Evolutionary conservation across 2,797 vertebrate genomes (phyloP).

Genomic region (Menidia menidia): DNA sequence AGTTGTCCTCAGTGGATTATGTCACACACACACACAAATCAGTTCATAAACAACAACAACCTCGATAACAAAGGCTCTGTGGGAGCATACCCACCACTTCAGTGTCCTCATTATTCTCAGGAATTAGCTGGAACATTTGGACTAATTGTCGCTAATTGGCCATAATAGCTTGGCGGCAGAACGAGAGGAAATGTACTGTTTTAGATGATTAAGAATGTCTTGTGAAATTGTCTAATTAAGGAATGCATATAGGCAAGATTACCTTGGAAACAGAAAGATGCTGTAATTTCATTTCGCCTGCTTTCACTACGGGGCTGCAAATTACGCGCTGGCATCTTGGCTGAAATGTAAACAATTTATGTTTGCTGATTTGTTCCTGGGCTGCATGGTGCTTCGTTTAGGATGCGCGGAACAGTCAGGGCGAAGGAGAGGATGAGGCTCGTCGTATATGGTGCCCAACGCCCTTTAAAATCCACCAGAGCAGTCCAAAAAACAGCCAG

Average conservation of each 20-base stretch:
- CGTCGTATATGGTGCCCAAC: background rate
- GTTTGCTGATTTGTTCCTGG: slow-evolving; percentile 38
- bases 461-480: slow-evolving; percentile 6
- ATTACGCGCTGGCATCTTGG: slow-evolving; percentile 19
- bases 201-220: slow-evolving; percentile 84
- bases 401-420: slow-evolving; percentile 17
- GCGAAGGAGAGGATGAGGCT: slow-evolving; percentile 3
- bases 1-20: slow-evolving; percentile 26
- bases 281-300: slow-evolving; percentile 78
- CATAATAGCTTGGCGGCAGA: slow-evolving; percentile 78
- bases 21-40: slow-evolving; percentile 56
- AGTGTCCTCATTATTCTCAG: slow-evolving; percentile 74
- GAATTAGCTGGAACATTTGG: slow-evolving; percentile 79
- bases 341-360: slow-evolving; percentile 49
- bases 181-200: slow-evolving; percentile 76
- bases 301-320: slow-evolving; percentile 58
- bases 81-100: slow-evolving; percentile 61
- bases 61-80: slow-evolving; percentile 58
- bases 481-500: slow-evolving; percentile 13
- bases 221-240: slow-evolving; percentile 80
- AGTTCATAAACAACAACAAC: slow-evolving; percentile 59
- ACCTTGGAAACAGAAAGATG: slow-evolving; percentile 64
- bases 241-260: slow-evolving; percentile 71
- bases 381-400: slow-evolving; percentile 40
- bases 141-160: slow-evolving; percentile 84